Evolutionary conservation across 92 coral and sea anemone genomes (phyloP).

Genomic region (Phymanthus crucifer): DNA sequence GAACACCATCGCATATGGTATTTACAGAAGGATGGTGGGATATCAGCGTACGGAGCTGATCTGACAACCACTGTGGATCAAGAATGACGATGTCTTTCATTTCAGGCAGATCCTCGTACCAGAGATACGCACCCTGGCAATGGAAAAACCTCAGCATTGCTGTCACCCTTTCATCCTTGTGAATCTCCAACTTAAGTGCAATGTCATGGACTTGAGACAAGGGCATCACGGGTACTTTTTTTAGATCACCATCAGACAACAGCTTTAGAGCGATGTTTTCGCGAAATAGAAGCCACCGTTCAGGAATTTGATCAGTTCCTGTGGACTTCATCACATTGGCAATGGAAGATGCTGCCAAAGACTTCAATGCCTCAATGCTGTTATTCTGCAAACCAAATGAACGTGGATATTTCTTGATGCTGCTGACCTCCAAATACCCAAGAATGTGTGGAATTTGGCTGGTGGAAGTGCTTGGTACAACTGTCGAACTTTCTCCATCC

Average conservation of each 20-base stretch:
- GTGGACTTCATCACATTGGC: neutral
- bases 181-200: neutral
- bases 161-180: neutral
- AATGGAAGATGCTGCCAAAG: neutral
- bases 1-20: constrained; percentile 22
- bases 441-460: constrained; percentile 42
- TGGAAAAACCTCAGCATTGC: constrained; percentile 36
- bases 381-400: neutral
- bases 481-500: neutral
- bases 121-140: constrained; percentile 36
- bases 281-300: constrained; percentile 21
- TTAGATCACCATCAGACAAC: neutral
- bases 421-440: constrained; percentile 39
- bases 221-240: constrained; percentile 24
- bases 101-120: constrained; percentile 44
- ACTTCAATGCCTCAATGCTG: constrained; percentile 14
- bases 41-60: constrained; percentile 32
- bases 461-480: neutral
- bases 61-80: constrained; percentile 44
- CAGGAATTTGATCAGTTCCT: constrained; percentile 16
- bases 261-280: neutral
- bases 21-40: constrained; percentile 12
- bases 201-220: neutral
- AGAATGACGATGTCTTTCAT: constrained; percentile 29
- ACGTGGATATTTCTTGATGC: neutral